These are phyloP conservation scores for Plotosus lineatus DNA, from an alignment of 2,113 vertebrate genomes.

Conservation along the genomic window DNA sequence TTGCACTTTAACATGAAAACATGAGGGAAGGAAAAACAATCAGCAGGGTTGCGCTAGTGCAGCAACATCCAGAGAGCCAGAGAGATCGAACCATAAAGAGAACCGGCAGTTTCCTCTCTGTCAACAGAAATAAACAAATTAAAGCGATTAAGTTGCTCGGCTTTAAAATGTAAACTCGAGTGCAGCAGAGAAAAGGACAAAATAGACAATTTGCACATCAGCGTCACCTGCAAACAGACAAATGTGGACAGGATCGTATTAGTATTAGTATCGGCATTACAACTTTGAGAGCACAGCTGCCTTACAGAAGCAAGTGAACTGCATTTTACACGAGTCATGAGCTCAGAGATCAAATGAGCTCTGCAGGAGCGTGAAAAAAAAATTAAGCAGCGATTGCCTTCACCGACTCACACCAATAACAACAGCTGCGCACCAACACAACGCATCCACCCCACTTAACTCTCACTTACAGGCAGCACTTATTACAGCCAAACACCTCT, in stretches of 20 bases:
- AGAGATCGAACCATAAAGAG: not conserved
- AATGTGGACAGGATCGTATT: not conserved
- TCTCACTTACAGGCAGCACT: slow-evolving; percentile 37
- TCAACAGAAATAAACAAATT: not conserved
- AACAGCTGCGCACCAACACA: slow-evolving; percentile 27
- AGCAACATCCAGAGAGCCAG: slow-evolving; percentile 17
- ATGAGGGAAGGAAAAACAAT: not conserved
- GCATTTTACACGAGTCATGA: slow-evolving; percentile 27
- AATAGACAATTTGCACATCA: not conserved
- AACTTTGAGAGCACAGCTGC: slow-evolving; percentile 28
- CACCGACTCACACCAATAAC: slow-evolving; percentile 19
- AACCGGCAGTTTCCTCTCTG: not conserved
- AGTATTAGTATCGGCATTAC: not conserved
- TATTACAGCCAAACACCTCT: slow-evolving; percentile 25
- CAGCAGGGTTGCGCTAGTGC: not conserved
- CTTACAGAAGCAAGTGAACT: slow-evolving; percentile 21
- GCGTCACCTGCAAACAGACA: slow-evolving; percentile 39
- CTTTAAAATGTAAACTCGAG: not conserved
- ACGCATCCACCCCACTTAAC: slow-evolving; percentile 36
- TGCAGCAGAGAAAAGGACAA: not conserved
- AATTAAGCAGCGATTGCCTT: slow-evolving; percentile 30
- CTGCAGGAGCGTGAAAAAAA: not conserved
- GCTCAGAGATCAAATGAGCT: slow-evolving; percentile 24
- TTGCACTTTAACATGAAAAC: not conserved
- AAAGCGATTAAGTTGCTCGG: not conserved